A percentile compares a stretch with the other conserved stretches of the same genome.
phyloP scores from a whole-genome alignment of 2,113 vertebrate genomes.

The Jaculus jaculus region DNA sequence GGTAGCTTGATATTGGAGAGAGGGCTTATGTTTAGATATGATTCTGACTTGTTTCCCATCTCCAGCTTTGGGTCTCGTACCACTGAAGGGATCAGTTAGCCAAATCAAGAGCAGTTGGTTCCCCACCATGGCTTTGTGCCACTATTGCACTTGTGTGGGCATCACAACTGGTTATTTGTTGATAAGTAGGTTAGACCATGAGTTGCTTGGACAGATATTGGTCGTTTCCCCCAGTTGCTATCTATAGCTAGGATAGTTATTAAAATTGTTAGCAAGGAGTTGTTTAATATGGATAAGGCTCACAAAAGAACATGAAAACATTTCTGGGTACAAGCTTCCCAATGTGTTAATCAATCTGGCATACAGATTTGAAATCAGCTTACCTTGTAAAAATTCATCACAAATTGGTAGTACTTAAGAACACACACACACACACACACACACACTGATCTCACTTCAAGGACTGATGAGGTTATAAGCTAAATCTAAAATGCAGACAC shows the following conservation, averaged over 20 bases:
- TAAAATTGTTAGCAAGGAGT: neutral
- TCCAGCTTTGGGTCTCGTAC: no score
- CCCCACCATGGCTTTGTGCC: no score
- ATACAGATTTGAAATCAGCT: conserved; percentile 3
- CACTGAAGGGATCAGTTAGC: no score
- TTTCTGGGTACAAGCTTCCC: neutral
- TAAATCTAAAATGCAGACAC: neutral
- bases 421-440: neutral
- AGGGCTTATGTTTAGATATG: no score
- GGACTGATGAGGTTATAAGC: neutral
- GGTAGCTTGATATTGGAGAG: no score
- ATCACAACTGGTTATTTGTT: no score
- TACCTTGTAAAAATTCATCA: neutral
- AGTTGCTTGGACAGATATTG: no score
- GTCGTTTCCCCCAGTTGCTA: no score
- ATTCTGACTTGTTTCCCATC: no score
- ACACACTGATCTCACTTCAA: neutral
- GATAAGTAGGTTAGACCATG: no score
- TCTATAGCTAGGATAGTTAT: neutral
- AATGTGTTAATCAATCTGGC: neutral
- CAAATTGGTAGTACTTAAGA: neutral
- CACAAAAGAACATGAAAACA: neutral
- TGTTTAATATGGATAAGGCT: neutral
- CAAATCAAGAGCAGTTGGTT: no score
- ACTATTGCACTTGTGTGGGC: no score